phyloP scores from a whole-genome alignment of 2,113 vertebrate species.

The Odontophorus gujanensis region DNA sequence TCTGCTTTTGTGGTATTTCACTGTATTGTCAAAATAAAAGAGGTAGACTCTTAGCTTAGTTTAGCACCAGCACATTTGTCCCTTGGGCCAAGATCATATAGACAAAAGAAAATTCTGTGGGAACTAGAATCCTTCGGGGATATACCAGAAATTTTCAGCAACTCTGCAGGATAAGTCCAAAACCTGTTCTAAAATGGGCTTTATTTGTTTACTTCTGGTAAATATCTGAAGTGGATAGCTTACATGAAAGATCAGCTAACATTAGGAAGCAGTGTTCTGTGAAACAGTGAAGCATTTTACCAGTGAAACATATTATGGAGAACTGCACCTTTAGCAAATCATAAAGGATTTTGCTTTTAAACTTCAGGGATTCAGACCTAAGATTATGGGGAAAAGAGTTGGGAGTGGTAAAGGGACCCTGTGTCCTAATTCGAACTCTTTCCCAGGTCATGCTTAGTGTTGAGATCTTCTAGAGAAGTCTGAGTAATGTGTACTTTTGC shows the following conservation, averaged over 20 bases:
- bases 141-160: conserved; percentile 33
- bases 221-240: conserved; percentile 17
- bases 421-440: background rate
- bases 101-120: conserved; percentile 6
- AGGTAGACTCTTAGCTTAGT: conserved; percentile 17
- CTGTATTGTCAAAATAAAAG: conserved; percentile 21
- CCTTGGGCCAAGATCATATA: conserved; percentile 3
- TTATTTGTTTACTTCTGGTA: conserved; percentile 50
- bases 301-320: background rate
- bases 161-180: conserved; percentile 5
- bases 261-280: conserved; percentile 27
- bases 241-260: conserved; percentile 39
- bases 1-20: conserved; percentile 29
- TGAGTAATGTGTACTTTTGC: conserved; percentile 7
- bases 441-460: background rate
- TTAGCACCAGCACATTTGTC: conserved; percentile 22
- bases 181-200: conserved; percentile 19
- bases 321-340: background rate
- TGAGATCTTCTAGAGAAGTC: conserved; percentile 27
- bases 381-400: background rate
- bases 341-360: conserved; percentile 10
- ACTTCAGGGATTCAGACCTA: conserved; percentile 7
- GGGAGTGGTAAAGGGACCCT: background rate
- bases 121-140: background rate
- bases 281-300: conserved; percentile 6